Conservation (phyloP, 2,113 vertebrate species). For the Tangachromis dhanisi region DNA sequence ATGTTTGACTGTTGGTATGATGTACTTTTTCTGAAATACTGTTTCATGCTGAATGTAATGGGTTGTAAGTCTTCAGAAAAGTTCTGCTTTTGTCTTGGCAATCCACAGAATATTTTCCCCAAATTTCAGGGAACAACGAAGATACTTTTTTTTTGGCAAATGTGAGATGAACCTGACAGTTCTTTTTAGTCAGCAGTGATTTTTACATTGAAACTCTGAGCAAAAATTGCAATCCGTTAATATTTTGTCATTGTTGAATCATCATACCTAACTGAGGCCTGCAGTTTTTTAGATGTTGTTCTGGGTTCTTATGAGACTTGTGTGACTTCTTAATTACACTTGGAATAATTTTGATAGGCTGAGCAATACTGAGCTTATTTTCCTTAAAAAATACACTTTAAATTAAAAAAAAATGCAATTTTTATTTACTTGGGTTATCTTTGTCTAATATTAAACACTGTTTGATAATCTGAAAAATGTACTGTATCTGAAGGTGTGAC, state of each 20-base stretch:
- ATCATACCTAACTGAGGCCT: background rate
- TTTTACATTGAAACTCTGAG: background rate
- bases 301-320: background rate
- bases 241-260: background rate
- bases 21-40: background rate
- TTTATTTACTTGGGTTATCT: background rate
- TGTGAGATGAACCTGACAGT: background rate
- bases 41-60: background rate
- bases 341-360: background rate
- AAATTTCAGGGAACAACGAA: background rate
- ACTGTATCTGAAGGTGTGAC: background rate
- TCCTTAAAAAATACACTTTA: background rate
- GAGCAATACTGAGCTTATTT: background rate
- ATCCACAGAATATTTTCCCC: background rate
- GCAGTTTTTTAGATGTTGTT: background rate
- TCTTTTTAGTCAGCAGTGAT: background rate
- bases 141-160: background rate
- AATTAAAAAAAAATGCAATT: background rate
- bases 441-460: background rate
- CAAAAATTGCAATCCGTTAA: background rate
- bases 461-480: background rate
- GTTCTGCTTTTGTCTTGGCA: background rate
- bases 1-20: background rate
- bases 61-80: background rate
- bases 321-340: background rate